Evolutionary conservation across 2,888 invertebrate genomes (phyloP).

Genomic region (Phortica okadai): DNA sequence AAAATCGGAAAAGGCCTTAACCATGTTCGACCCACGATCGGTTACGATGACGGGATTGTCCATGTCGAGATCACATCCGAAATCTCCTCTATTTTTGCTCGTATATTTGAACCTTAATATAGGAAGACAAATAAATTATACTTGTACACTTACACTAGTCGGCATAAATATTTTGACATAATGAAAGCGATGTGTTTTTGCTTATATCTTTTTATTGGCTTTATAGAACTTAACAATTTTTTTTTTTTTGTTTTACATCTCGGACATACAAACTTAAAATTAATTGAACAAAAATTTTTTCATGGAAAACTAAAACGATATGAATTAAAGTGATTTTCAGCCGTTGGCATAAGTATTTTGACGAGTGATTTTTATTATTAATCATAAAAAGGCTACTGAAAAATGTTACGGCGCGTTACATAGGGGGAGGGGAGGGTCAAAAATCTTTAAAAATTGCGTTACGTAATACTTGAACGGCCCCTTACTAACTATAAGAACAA

Average conservation of each 20-base stretch:
- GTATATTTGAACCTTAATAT: not conserved
- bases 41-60: conserved; percentile 12
- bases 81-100: not conserved
- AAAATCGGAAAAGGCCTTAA: not conserved
- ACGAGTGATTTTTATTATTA: not conserved
- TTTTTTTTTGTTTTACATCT: not conserved
- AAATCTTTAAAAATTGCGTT: no score
- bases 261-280: not conserved
- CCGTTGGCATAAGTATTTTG: conserved; percentile 12
- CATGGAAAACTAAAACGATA: no score
- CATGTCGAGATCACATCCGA: not conserved
- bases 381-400: no score
- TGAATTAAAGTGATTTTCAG: no score
- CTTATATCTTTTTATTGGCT: no score
- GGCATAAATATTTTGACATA: conserved; percentile 15
- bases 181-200: no score
- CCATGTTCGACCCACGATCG: conserved; percentile 1
- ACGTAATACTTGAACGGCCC: no score
- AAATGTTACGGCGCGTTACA: no score
- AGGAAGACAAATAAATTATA: no score
- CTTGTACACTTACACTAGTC: not conserved
- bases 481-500: no score
- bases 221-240: not conserved
- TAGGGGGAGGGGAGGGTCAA: no score
- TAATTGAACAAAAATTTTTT: not conserved